Conservation (phyloP, 2,113 vertebrate species). For the Globicephala melas region DNA sequence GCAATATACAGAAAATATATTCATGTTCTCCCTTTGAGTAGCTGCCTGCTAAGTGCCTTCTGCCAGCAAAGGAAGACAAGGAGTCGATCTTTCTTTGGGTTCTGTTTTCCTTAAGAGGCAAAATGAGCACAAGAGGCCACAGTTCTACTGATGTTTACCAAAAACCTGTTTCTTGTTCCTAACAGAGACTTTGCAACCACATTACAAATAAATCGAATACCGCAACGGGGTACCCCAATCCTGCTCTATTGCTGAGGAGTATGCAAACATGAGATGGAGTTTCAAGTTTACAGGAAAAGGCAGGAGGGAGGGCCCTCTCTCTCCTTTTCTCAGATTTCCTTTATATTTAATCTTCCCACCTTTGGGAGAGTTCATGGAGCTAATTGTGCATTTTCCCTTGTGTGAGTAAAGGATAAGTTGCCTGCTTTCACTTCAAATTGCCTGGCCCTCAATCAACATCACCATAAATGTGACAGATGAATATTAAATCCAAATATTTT, state of each 20-base stretch:
- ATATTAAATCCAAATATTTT: conserved; percentile 74
- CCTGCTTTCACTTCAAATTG: conserved; percentile 45
- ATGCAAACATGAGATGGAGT: neutral
- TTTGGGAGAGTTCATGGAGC: neutral
- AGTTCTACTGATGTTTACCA: neutral
- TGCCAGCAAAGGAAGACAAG: neutral
- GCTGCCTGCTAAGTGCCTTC: neutral
- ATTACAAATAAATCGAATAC: neutral
- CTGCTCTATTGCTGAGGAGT: neutral
- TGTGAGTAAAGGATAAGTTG: conserved; percentile 11
- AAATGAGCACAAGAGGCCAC: neutral
- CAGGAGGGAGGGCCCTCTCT: rapidly evolving
- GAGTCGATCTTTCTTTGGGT: neutral
- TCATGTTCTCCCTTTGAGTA: conserved; percentile 4
- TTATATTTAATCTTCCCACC: neutral
- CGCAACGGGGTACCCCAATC: neutral
- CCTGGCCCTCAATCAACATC: conserved; percentile 61
- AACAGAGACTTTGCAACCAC: neutral
- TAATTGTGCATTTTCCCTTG: neutral
- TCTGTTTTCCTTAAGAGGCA: neutral
- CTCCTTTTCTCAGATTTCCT: neutral
- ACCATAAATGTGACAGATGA: conserved; percentile 64
- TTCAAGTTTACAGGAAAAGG: neutral
- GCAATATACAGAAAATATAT: neutral
- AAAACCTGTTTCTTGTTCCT: neutral